These are phyloP conservation scores for Lepisosteus oculatus DNA, from an alignment of 2,113 vertebrate species.

Conservation along the genomic window DNA sequence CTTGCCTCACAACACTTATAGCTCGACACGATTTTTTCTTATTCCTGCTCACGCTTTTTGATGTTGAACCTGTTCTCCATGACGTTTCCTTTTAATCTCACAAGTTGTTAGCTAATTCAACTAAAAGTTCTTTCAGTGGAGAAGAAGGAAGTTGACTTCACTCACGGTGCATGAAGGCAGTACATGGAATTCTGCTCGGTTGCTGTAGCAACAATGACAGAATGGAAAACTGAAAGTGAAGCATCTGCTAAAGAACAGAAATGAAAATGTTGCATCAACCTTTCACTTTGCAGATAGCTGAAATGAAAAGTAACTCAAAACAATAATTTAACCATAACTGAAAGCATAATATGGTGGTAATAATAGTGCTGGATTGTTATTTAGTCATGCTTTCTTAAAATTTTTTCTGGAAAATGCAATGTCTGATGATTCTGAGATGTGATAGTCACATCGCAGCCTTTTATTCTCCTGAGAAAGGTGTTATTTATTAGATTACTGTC, in stretches of 20 bases:
- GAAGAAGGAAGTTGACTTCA: not conserved
- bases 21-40: too few species aligned
- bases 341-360: not conserved
- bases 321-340: not conserved
- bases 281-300: not conserved
- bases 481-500: too few species aligned
- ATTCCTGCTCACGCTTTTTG: too few species aligned
- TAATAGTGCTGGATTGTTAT: not conserved
- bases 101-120: too few species aligned
- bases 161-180: not conserved
- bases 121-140: too few species aligned
- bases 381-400: not conserved
- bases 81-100: too few species aligned
- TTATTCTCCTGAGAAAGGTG: too few species aligned
- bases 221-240: conserved; percentile 6
- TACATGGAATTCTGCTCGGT: not conserved
- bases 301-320: not conserved
- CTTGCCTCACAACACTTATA: too few species aligned
- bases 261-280: not conserved
- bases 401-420: not conserved
- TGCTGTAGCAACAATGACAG: conserved; percentile 6
- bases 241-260: not conserved
- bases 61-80: too few species aligned
- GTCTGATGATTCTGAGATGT: too few species aligned
- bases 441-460: too few species aligned